phyloP scores from a whole-genome alignment of 1,140 invertebrate genomes.

The Drosophila subobscura region DNA sequence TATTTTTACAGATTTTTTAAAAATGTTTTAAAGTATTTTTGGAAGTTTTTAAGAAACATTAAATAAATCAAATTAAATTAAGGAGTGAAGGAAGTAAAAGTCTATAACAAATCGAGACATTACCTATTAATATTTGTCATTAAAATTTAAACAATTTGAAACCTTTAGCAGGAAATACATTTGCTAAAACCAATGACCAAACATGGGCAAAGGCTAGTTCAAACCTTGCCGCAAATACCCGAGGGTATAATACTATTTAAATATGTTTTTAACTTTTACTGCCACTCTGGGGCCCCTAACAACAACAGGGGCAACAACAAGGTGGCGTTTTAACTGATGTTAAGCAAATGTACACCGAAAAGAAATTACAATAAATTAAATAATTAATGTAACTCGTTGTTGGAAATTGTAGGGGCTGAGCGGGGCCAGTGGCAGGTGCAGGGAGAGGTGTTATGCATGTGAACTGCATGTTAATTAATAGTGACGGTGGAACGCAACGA shows the following conservation, averaged over 20 bases:
- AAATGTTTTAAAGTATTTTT: no score
- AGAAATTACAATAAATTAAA: slow-evolving; percentile 55
- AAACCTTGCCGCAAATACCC: slow-evolving; percentile 4
- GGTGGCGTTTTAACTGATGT: slow-evolving; percentile 32
- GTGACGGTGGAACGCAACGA: slow-evolving; percentile 36
- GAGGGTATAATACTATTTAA: slow-evolving; percentile 37
- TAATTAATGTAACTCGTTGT: slow-evolving; percentile 50
- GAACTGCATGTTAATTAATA: slow-evolving; percentile 70
- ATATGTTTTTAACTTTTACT: slow-evolving; percentile 53
- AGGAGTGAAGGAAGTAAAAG: no score
- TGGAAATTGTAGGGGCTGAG: slow-evolving; percentile 22
- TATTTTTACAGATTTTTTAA: no score
- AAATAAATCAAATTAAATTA: neutral
- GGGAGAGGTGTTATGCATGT: slow-evolving; percentile 1
- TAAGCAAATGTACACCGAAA: slow-evolving; percentile 30
- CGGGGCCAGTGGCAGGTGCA: neutral
- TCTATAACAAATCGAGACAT: no score
- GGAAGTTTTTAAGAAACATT: no score
- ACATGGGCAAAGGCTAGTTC: neutral
- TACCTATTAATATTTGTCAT: no score
- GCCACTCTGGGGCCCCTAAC: slow-evolving; percentile 31
- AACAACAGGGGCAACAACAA: slow-evolving; percentile 7
- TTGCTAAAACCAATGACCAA: neutral
- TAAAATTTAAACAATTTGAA: no score
- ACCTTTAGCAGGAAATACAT: no score